Evolutionary conservation across 2,797 vertebrate species (phyloP).

Genomic region (Lithobates sylvaticus): DNA sequence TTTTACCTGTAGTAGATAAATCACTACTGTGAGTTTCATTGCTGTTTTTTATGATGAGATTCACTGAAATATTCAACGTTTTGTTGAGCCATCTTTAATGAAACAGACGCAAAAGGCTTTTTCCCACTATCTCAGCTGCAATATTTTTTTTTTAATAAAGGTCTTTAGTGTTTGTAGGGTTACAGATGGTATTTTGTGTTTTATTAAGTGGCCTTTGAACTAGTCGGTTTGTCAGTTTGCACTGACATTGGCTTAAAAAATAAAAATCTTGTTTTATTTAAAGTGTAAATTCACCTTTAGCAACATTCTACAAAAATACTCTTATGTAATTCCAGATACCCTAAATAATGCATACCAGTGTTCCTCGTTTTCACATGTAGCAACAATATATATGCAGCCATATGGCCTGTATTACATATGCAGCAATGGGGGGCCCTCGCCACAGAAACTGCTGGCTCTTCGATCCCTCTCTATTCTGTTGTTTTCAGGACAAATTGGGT

Average conservation of each 20-base stretch:
- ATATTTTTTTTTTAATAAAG: not conserved
- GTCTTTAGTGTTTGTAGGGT: not conserved
- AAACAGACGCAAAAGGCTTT: not conserved
- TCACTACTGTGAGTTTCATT: constrained; percentile 32
- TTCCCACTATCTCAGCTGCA: not conserved
- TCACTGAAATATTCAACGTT: constrained; percentile 26
- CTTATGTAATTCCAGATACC: too few species aligned
- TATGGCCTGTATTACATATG: too few species aligned
- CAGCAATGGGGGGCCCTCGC: too few species aligned
- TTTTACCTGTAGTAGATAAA: constrained; percentile 49
- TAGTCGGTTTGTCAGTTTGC: not conserved
- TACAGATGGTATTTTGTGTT: not conserved
- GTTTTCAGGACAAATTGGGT: too few species aligned
- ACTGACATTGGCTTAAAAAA: not conserved
- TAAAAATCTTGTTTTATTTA: too few species aligned
- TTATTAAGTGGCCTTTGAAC: not conserved
- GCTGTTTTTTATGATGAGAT: constrained; percentile 38
- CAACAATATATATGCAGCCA: too few species aligned
- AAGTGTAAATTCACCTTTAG: too few species aligned
- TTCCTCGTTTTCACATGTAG: too few species aligned
- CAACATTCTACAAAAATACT: not conserved
- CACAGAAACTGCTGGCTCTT: too few species aligned
- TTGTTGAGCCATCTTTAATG: constrained; percentile 15
- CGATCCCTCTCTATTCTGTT: too few species aligned
- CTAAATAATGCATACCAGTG: too few species aligned